phyloP scores from a whole-genome alignment of 1,140 invertebrate genomes.

The Homarus americanus region DNA sequence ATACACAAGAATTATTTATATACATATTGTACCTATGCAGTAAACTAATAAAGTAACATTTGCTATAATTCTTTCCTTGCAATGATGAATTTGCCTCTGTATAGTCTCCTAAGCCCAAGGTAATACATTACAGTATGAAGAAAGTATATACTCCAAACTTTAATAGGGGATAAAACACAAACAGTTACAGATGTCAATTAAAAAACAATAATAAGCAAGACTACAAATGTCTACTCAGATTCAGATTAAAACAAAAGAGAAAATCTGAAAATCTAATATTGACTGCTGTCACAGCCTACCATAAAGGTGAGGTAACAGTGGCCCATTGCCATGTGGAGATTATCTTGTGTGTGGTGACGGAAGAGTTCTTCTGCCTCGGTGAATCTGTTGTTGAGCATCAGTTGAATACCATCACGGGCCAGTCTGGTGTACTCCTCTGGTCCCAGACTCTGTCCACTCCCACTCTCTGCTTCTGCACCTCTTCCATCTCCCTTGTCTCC shows the following conservation, averaged over 20 bases:
- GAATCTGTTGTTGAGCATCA: slow-evolving; percentile 85
- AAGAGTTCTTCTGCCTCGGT: slow-evolving; percentile 84
- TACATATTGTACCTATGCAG: too few relatives aligned
- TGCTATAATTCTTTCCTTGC: too few relatives aligned
- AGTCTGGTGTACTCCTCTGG: slow-evolving; percentile 79
- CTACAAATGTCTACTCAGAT: too few relatives aligned
- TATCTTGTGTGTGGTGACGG: slow-evolving; percentile 80
- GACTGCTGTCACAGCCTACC: slow-evolving; percentile 78
- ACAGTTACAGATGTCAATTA: too few relatives aligned
- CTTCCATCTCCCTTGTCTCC: slow-evolving; percentile 77
- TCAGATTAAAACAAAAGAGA: not conserved
- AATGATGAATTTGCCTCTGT: too few relatives aligned
- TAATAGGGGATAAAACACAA: too few relatives aligned
- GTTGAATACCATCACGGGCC: slow-evolving; percentile 83
- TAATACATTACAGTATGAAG: too few relatives aligned
- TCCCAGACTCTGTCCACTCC: slow-evolving; percentile 89
- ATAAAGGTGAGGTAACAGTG: slow-evolving; percentile 85
- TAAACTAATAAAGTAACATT: too few relatives aligned
- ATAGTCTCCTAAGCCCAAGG: too few relatives aligned
- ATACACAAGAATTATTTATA: not conserved
- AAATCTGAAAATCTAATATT: too few relatives aligned
- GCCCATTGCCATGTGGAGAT: slow-evolving; percentile 84
- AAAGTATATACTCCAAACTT: too few relatives aligned
- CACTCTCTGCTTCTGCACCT: slow-evolving; percentile 88
- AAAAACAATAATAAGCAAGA: too few relatives aligned